Percentiles rank a stretch among this genome's conserved stretches.
phyloP scores from a whole-genome alignment of 2,797 vertebrate genomes.

The Pantherophis alleghaniensis region DNA sequence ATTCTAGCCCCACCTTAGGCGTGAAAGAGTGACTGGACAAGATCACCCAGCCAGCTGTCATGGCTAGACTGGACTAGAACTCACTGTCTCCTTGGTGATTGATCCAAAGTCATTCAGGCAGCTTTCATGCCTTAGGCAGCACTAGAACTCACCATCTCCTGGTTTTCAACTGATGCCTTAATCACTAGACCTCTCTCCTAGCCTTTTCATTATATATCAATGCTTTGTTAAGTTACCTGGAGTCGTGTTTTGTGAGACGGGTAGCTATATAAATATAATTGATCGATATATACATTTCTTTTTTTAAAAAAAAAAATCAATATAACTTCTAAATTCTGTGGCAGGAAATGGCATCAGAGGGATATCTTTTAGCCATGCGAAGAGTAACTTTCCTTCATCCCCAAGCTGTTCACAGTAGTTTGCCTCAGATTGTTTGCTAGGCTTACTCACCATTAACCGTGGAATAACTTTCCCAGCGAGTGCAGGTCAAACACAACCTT shows the following conservation, averaged over 20 bases:
- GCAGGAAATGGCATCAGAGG: background rate
- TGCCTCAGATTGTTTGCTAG: background rate
- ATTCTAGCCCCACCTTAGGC: background rate
- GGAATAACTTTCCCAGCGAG: background rate
- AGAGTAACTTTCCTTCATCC: background rate
- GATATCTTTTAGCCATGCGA: background rate
- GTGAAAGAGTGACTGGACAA: background rate
- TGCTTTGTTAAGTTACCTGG: background rate
- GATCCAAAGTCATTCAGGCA: background rate
- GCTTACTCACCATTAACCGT: background rate
- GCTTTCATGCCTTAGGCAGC: background rate
- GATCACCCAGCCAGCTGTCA: too few species aligned
- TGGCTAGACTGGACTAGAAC: too few species aligned
- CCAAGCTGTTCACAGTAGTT: background rate
- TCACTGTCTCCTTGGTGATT: too few species aligned
- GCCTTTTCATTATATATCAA: background rate
- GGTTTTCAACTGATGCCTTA: background rate
- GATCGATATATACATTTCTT: background rate
- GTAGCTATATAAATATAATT: background rate
- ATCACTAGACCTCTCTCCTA: background rate
- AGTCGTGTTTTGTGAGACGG: background rate
- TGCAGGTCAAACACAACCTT: background rate
- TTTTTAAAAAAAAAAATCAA: background rate
- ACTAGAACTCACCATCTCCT: background rate
- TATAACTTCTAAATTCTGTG: background rate